A percentile compares a stretch with the other conserved stretches of the same genome.
These are phyloP conservation scores for Drosophila engyochracea DNA, from an alignment of 2,888 invertebrate species.

Conservation along the genomic window DNA sequence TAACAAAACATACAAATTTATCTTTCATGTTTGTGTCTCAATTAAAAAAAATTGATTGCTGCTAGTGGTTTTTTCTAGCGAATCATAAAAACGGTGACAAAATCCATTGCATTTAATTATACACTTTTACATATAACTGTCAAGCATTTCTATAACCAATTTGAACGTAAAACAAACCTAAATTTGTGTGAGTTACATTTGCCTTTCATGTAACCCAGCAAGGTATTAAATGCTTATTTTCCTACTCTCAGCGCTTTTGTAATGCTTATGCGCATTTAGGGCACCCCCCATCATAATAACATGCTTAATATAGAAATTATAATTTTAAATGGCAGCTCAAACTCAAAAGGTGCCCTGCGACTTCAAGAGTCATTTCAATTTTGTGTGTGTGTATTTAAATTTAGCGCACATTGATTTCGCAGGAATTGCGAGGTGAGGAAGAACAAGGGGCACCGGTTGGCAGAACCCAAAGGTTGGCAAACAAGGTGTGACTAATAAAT, in stretches of 20 bases:
- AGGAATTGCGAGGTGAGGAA: not conserved
- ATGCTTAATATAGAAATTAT: slow-evolving; percentile 21
- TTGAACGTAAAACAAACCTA: not conserved
- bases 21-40: not conserved
- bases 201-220: not conserved
- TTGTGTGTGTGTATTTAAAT: slow-evolving; percentile 41
- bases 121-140: not conserved
- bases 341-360: slow-evolving; percentile 8
- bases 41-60: not conserved
- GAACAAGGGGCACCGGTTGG: slow-evolving; percentile 7
- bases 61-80: not conserved
- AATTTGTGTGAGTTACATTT: not conserved
- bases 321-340: slow-evolving; percentile 21
- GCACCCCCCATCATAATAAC: not conserved
- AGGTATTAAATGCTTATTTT: slow-evolving; percentile 6
- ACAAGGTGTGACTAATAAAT: slow-evolving; percentile 26
- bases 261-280: not conserved
- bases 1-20: not conserved
- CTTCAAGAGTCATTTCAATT: slow-evolving; percentile 14
- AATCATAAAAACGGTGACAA: not conserved
- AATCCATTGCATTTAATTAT: not conserved
- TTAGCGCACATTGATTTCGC: slow-evolving; percentile 32
- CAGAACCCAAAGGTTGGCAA: not conserved
- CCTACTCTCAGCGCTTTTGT: not conserved
- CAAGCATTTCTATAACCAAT: not conserved